A percentile compares a stretch with the other conserved stretches of the same genome.
These are phyloP conservation scores for Steinernema khuongi DNA, from an alignment of 1,140 invertebrate genomes.

Conservation along the genomic window DNA sequence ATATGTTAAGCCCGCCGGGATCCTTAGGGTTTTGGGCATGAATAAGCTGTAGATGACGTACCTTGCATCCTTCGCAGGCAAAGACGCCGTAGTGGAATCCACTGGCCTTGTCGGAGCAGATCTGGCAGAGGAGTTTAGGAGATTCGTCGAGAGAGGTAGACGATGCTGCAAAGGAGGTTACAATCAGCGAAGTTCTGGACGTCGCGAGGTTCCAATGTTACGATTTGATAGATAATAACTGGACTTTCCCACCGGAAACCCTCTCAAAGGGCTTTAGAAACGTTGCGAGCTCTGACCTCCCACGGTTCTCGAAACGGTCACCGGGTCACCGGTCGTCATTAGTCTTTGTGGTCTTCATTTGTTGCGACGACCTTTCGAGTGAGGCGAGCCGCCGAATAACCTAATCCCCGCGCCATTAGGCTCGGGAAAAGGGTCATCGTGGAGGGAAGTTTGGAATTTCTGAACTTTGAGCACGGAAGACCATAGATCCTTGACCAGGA, in stretches of 20 bases:
- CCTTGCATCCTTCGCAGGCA: slow-evolving; percentile 98
- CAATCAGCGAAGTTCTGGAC: neutral
- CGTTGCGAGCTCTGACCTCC: neutral
- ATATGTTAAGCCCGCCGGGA: neutral
- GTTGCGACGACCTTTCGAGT: slow-evolving; percentile 5
- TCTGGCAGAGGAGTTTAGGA: slow-evolving; percentile 74
- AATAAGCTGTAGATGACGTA: slow-evolving; percentile 60
- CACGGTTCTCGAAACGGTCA: neutral
- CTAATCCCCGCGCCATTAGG: neutral
- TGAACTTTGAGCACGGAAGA: too few species aligned
- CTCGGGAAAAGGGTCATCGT: neutral
- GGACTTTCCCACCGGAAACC: too few species aligned
- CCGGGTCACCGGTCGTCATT: slow-evolving; percentile 1
- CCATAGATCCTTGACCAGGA: too few species aligned
- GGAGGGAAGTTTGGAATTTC: too few species aligned
- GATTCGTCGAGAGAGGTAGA: neutral
- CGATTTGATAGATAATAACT: too few species aligned
- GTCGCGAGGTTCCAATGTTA: too few species aligned
- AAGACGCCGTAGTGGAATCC: slow-evolving; percentile 99
- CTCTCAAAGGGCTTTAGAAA: too few species aligned
- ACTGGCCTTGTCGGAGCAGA: slow-evolving; percentile 97
- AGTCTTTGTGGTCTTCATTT: slow-evolving; percentile 4
- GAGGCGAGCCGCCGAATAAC: neutral
- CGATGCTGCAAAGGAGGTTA: neutral
- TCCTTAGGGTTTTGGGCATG: slow-evolving; percentile 6